Conservation (phyloP, 2,797 vertebrate species). For the Chrysocyon brachyurus region DNA sequence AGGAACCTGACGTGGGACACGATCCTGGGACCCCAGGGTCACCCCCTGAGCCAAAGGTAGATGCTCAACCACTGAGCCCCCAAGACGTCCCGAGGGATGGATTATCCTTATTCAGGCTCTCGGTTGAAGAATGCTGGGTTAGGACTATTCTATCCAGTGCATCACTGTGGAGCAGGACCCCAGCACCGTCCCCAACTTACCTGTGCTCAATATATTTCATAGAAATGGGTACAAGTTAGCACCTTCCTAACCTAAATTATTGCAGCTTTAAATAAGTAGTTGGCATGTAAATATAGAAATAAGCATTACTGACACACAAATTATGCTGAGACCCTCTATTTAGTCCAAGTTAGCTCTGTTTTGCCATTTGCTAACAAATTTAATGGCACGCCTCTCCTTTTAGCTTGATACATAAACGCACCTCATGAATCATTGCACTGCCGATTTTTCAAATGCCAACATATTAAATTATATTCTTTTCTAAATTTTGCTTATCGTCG, state of each 20-base stretch:
- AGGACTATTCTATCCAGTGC: accelerated
- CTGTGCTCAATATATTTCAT: accelerated
- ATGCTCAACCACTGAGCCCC: too few relatives aligned
- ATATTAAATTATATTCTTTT: neutral
- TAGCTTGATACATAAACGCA: neutral
- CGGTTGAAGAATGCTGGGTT: accelerated
- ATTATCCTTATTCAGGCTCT: neutral
- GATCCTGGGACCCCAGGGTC: too few relatives aligned
- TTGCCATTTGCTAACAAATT: neutral
- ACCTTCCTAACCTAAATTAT: neutral
- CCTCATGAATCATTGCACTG: neutral
- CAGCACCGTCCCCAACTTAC: accelerated
- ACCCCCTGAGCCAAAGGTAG: too few relatives aligned
- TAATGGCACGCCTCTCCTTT: neutral
- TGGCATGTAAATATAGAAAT: neutral
- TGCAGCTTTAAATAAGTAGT: too few relatives aligned
- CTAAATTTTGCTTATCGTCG: neutral
- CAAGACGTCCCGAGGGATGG: accelerated
- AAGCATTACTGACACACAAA: neutral
- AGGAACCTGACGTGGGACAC: too few relatives aligned
- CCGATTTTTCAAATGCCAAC: neutral
- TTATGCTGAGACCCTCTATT: neutral
- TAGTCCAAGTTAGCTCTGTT: neutral
- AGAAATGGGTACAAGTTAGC: neutral
- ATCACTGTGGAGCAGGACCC: accelerated